phyloP scores from a whole-genome alignment of 1,140 invertebrate genomes.

The Drosophila murphyi region DNA sequence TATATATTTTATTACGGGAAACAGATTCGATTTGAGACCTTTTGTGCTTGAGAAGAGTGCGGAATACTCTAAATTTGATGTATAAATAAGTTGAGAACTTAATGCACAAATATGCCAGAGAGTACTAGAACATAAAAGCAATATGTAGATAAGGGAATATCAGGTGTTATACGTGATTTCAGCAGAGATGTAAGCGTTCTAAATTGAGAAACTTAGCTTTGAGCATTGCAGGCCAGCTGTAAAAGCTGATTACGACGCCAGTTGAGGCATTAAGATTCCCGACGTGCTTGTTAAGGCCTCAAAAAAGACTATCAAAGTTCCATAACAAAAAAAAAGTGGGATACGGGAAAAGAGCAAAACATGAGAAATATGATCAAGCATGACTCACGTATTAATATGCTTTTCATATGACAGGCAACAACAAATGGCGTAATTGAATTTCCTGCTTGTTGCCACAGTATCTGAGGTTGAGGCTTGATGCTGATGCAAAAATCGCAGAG shows the following conservation, averaged over 20 bases:
- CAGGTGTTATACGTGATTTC: too few relatives aligned
- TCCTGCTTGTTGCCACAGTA: conserved; percentile 40
- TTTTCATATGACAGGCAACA: conserved; percentile 46
- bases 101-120: too few relatives aligned
- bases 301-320: conserved; percentile 10
- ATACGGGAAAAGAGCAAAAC: neutral
- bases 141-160: too few relatives aligned
- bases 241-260: neutral
- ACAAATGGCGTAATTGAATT: conserved; percentile 71
- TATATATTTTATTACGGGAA: too few relatives aligned
- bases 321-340: neutral
- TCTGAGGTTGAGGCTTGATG: conserved; percentile 3
- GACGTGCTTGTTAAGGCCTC: neutral
- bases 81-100: too few relatives aligned
- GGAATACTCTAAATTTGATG: too few relatives aligned
- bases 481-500: conserved; percentile 23
- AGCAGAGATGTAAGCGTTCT: too few relatives aligned
- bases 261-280: neutral
- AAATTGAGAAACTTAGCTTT: too few relatives aligned
- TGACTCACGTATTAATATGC: conserved; percentile 21
- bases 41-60: too few relatives aligned
- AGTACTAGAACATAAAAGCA: too few relatives aligned
- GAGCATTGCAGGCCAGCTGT: too few relatives aligned
- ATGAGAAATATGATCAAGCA: neutral
- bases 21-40: too few relatives aligned